phyloP scores from a whole-genome alignment of 2,113 vertebrate genomes.

The Corynorhinus townsendii region DNA sequence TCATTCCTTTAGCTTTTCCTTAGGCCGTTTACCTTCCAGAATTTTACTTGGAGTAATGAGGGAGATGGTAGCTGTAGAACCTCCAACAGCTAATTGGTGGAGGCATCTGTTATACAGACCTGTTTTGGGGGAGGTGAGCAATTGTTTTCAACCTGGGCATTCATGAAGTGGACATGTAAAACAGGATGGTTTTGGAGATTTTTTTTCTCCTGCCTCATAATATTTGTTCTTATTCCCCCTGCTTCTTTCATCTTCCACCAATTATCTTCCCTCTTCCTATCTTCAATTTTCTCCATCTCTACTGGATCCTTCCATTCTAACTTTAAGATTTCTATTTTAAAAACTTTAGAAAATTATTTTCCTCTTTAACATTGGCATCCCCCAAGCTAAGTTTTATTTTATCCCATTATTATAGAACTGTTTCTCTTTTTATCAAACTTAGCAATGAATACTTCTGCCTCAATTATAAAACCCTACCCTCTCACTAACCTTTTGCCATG shows the following conservation, averaged over 20 bases:
- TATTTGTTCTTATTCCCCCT: background rate
- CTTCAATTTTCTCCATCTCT: background rate
- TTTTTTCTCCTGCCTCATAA: background rate
- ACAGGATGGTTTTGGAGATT: background rate
- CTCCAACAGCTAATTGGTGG: background rate
- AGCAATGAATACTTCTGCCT: background rate
- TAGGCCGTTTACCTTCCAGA: background rate
- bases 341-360: background rate
- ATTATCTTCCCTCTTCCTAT: background rate
- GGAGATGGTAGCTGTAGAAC: background rate
- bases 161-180: background rate
- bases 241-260: background rate
- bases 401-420: background rate
- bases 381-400: background rate
- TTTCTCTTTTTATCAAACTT: background rate
- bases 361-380: background rate
- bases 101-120: background rate
- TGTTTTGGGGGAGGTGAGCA: background rate
- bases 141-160: background rate
- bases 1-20: background rate
- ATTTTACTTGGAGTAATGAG: background rate
- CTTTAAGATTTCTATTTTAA: background rate
- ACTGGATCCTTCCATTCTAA: background rate
- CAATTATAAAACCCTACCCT: background rate
- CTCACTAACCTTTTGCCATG: background rate